These are phyloP conservation scores for Alviniconcha strummeri DNA, from an alignment of 2,888 invertebrate genomes.

Conservation along the genomic window DNA sequence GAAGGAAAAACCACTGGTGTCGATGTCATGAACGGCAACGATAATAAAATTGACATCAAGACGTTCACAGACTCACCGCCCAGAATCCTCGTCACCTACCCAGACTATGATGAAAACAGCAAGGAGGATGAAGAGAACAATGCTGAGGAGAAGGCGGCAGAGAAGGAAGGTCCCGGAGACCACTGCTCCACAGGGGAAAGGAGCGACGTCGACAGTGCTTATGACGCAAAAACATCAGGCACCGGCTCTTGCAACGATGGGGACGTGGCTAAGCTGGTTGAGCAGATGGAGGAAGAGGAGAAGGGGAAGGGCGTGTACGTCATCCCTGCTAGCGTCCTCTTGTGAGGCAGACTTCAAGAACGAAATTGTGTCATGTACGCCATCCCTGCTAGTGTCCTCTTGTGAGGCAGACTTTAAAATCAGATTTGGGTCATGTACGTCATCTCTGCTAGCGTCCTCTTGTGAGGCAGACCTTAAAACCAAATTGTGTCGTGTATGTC, in stretches of 20 bases:
- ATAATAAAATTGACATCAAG: too few relatives aligned
- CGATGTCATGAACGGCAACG: background rate
- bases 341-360: background rate
- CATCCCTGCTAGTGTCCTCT: too few relatives aligned
- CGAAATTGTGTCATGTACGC: too few relatives aligned
- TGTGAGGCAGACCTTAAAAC: background rate
- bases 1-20: too few relatives aligned
- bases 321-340: background rate
- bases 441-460: background rate
- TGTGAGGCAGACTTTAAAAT: too few relatives aligned
- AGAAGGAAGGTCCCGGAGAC: too few relatives aligned
- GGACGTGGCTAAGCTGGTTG: slow-evolving; percentile 16
- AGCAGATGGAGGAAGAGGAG: slow-evolving; percentile 32
- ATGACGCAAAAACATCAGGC: slow-evolving; percentile 6
- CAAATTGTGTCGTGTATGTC: too few relatives aligned
- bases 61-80: background rate
- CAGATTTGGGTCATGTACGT: background rate
- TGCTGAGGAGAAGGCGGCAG: too few relatives aligned
- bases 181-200: background rate
- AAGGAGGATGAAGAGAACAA: too few relatives aligned
- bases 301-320: slow-evolving; percentile 13
- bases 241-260: slow-evolving; percentile 1
- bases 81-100: background rate
- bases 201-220: background rate
- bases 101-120: background rate